phyloP scores from a whole-genome alignment of 2,113 vertebrate species.

The Pituophis catenifer region DNA sequence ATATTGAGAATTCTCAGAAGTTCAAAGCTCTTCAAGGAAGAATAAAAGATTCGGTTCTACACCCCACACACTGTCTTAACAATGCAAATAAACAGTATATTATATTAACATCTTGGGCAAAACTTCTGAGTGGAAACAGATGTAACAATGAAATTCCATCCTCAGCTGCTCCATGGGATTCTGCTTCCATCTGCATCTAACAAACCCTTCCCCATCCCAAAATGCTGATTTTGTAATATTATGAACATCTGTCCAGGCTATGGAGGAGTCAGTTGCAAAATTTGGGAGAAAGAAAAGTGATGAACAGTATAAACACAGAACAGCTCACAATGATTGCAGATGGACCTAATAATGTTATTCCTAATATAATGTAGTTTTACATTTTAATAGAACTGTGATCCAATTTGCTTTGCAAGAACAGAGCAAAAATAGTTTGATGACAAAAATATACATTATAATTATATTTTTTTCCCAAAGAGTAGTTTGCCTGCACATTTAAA shows the following conservation, averaged over 20 bases:
- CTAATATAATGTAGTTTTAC: background rate
- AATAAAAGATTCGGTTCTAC: background rate
- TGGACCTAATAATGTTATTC: background rate
- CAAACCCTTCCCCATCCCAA: constrained; percentile 4
- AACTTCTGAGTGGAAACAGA: constrained; percentile 55
- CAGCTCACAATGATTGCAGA: background rate
- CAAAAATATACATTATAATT: background rate
- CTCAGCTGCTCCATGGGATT: constrained; percentile 46
- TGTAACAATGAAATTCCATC: constrained; percentile 58
- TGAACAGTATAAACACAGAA: accelerated
- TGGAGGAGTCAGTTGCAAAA: background rate
- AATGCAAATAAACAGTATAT: constrained; percentile 12
- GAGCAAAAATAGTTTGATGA: background rate
- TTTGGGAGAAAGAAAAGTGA: accelerated
- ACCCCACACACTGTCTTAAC: accelerated
- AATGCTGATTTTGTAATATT: constrained; percentile 15
- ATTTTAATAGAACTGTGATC: background rate
- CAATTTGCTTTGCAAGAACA: background rate
- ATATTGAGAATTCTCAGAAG: background rate
- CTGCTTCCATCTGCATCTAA: background rate
- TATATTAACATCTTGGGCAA: constrained; percentile 27
- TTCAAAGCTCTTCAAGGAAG: background rate
- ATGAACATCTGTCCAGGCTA: constrained; percentile 20
- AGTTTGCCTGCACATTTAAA: background rate
- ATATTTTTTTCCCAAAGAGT: background rate